These are phyloP conservation scores for Ibidorhyncha struthersii DNA, from an alignment of 2,113 vertebrate genomes.

Conservation along the genomic window DNA sequence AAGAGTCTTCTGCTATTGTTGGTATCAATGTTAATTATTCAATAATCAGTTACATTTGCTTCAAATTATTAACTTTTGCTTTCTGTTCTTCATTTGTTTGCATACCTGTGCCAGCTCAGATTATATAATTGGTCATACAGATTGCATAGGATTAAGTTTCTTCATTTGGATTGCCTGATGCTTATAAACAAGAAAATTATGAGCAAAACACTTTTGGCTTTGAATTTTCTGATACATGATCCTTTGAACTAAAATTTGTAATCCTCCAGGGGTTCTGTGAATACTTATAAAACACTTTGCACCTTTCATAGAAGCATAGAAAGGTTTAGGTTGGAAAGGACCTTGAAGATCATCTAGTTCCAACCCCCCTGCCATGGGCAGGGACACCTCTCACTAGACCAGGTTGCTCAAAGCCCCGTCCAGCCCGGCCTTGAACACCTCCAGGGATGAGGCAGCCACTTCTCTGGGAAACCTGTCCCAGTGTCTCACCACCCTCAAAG, in stretches of 20 bases:
- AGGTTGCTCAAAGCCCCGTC: no score
- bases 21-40: not conserved
- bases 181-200: not conserved
- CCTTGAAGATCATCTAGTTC: no score
- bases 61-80: not conserved
- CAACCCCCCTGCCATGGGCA: no score
- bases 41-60: not conserved
- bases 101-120: not conserved
- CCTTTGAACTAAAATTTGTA: not conserved
- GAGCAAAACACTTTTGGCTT: not conserved
- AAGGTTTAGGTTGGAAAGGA: no score
- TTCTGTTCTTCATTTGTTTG: not conserved
- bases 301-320: no score
- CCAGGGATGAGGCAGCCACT: no score
- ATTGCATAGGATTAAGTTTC: not conserved
- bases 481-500: no score
- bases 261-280: not conserved
- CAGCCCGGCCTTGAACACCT: no score
- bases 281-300: not conserved
- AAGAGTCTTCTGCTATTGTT: not conserved
- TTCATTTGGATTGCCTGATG: not conserved
- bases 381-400: no score
- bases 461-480: no score
- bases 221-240: not conserved
- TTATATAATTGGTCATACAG: not conserved